phyloP scores from a whole-genome alignment of 2,888 invertebrate genomes.

The Hirtodrosophila cameraria region DNA sequence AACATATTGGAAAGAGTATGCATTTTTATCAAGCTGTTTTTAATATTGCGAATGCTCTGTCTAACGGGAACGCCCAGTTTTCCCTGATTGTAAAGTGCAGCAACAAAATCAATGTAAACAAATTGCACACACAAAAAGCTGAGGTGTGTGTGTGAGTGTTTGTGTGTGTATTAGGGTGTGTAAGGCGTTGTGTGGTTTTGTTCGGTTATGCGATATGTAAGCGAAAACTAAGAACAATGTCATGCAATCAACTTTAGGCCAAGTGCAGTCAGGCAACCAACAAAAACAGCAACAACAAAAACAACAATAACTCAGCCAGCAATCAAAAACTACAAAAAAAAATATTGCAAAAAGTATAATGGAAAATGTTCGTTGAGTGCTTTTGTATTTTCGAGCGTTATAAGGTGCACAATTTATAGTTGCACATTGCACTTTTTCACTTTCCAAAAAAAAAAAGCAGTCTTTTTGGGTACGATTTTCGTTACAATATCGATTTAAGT shows the following conservation, averaged over 20 bases:
- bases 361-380: constrained; percentile 61
- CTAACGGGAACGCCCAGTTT: neutral
- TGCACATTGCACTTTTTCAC: constrained; percentile 42
- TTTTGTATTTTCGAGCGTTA: constrained; percentile 51
- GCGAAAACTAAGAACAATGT: constrained; percentile 74
- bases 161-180: neutral
- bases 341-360: constrained; percentile 46
- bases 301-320: constrained; percentile 42
- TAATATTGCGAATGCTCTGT: constrained; percentile 58
- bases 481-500: constrained; percentile 31
- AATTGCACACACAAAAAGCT: constrained; percentile 38
- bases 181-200: neutral
- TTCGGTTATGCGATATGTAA: constrained; percentile 33
- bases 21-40: constrained; percentile 36
- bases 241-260: constrained; percentile 76
- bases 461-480: constrained; percentile 17
- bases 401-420: constrained; percentile 65
- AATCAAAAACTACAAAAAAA: constrained; percentile 1
- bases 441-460: too few species aligned
- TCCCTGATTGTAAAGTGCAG: constrained; percentile 49
- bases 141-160: constrained; percentile 10
- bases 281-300: constrained; percentile 35
- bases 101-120: constrained; percentile 72
- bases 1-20: too few species aligned
- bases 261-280: constrained; percentile 61